These are phyloP conservation scores for Scaptomyza parva DNA, from an alignment of 2,888 invertebrate genomes.

Conservation along the genomic window DNA sequence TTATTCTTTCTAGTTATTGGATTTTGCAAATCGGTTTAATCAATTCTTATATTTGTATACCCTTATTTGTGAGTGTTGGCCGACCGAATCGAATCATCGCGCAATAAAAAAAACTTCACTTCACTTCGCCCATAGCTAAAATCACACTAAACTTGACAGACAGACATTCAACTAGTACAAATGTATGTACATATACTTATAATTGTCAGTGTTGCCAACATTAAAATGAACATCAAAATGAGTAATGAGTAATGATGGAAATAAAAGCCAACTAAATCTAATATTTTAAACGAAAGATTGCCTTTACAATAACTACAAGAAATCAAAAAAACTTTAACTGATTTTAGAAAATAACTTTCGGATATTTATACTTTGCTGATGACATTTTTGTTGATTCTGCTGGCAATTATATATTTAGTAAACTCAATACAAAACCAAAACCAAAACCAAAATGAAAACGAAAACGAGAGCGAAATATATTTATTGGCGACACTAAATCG, in stretches of 20 bases:
- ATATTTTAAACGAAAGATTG: slow-evolving; percentile 40
- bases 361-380: slow-evolving; percentile 37
- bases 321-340: slow-evolving; percentile 46
- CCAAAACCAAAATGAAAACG: no score
- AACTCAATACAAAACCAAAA: slow-evolving; percentile 21
- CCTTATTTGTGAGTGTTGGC: slow-evolving; percentile 23
- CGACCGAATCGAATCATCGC: slow-evolving; percentile 17
- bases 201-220: slow-evolving; percentile 41
- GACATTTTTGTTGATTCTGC: slow-evolving; percentile 34
- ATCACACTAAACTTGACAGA: slow-evolving; percentile 24
- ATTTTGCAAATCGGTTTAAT: neutral
- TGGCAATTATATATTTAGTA: slow-evolving; percentile 34
- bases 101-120: slow-evolving; percentile 17
- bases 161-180: slow-evolving; percentile 46
- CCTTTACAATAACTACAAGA: slow-evolving; percentile 42
- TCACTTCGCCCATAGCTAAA: slow-evolving; percentile 23
- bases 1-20: neutral
- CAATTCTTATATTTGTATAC: neutral
- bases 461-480: slow-evolving; percentile 5
- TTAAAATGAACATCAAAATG: neutral
- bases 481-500: slow-evolving; percentile 50
- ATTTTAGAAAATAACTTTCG: slow-evolving; percentile 48
- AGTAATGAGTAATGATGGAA: neutral
- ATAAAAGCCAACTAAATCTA: slow-evolving; percentile 23
- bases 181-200: slow-evolving; percentile 53